A percentile compares a stretch with the other conserved stretches of the same genome.
These are phyloP conservation scores for Hetaerina americana DNA, from an alignment of 1,140 invertebrate genomes.

Conservation along the genomic window DNA sequence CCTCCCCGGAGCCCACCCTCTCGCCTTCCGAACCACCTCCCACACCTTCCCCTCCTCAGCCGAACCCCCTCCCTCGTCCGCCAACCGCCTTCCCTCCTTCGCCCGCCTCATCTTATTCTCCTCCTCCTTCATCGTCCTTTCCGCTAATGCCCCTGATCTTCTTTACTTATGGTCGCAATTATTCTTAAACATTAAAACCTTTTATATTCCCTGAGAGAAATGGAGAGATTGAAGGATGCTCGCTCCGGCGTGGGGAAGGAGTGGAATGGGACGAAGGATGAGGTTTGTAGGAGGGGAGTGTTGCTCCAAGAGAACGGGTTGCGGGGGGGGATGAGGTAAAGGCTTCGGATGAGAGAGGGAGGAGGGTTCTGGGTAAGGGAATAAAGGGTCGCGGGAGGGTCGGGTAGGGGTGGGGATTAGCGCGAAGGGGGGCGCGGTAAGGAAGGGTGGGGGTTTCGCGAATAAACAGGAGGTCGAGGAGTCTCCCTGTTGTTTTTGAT, in stretches of 20 bases:
- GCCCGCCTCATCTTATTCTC: too few relatives aligned
- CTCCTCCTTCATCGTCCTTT: too few relatives aligned
- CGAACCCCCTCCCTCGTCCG: background rate
- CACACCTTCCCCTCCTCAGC: background rate
- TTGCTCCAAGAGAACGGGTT: too few relatives aligned
- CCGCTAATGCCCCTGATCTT: background rate
- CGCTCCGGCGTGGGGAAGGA: too few relatives aligned
- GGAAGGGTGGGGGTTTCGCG: too few relatives aligned
- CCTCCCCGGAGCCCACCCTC: too few relatives aligned
- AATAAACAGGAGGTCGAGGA: background rate
- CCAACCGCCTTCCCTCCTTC: background rate
- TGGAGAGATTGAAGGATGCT: background rate
- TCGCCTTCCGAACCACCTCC: background rate
- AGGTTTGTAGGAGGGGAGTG: background rate
- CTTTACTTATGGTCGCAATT: background rate
- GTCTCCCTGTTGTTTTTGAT: background rate
- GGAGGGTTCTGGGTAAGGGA: too few relatives aligned
- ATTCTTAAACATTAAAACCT: slow-evolving; percentile 1
- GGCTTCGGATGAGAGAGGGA: too few relatives aligned
- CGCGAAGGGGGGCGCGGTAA: background rate
- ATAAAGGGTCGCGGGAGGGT: too few relatives aligned
- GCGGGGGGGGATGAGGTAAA: too few relatives aligned
- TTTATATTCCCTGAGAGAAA: background rate
- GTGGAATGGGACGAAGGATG: background rate
- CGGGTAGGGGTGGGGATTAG: too few relatives aligned